phyloP scores from a whole-genome alignment of 2,113 vertebrate genomes.

The Ia io region DNA sequence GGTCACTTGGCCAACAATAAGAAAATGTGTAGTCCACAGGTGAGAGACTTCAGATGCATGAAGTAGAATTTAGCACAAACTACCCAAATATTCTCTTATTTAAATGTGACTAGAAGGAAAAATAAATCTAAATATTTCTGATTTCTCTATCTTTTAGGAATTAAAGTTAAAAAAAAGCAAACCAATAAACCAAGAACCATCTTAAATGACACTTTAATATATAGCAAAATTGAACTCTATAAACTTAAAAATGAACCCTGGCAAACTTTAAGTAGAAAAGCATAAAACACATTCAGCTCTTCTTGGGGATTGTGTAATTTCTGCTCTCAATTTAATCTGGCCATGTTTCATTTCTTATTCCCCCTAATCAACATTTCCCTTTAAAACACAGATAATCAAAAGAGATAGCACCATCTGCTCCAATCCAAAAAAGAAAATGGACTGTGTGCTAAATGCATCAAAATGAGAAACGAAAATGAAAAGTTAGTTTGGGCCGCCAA shows the following conservation, averaged over 20 bases:
- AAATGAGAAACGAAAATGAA: conserved; percentile 16
- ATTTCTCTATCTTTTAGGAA: neutral
- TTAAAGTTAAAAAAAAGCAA: conserved; percentile 25
- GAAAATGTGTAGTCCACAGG: neutral
- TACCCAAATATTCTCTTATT: conserved; percentile 14
- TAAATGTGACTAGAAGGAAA: neutral
- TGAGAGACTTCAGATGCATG: neutral
- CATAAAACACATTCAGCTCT: neutral
- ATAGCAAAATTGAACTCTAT: neutral
- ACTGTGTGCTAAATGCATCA: neutral
- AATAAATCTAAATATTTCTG: neutral
- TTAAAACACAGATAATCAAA: conserved; percentile 31
- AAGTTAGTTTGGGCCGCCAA: neutral
- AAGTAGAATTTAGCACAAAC: neutral
- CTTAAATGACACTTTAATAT: neutral
- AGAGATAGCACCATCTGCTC: conserved; percentile 53
- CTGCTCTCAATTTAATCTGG: conserved; percentile 12
- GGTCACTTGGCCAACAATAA: neutral
- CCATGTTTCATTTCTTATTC: conserved; percentile 11
- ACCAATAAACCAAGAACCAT: neutral
- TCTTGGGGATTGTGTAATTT: conserved; percentile 16
- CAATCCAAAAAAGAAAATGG: neutral
- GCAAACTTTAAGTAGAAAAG: neutral
- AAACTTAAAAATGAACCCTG: neutral
- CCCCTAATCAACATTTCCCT: conserved; percentile 41